Base-by-base conservation (phyloP, 1,140 invertebrate genomes). In the honey bee (Apis mellifera) region DNA sequence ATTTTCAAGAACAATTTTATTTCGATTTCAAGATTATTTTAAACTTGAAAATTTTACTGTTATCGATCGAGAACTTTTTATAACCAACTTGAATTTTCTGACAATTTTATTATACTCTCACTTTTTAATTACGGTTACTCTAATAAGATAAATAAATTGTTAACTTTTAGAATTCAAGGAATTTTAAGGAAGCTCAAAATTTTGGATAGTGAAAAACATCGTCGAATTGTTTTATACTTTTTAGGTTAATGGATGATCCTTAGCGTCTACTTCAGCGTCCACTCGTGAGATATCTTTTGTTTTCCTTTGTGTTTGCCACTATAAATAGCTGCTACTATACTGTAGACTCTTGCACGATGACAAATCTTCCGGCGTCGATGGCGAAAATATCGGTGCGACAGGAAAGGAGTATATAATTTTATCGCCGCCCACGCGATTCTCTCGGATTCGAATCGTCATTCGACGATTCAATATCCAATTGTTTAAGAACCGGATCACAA, bases 301-400 rank as follows among this genome's bases (percentile, higher is more conserved):
- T 69, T 42, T 42, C 32, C n/a, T n/a, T n/a, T 42, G 26, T 15
- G 48, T 19, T 54, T 15, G 11, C 13, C 19, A 21, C 60, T 52
- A 17, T 74, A 65, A 80, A 80, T 65, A 48, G 50, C 59, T 2
- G 17, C 19, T 26, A 42, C 8, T n/a, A 7, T 5, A 7, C 8
- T n/a, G 11, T 5, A 7, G 9, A 5, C 48, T 57, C 15, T 15
- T 9, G n/a, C 15, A 4, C n/a, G 26, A 9, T 2, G 23, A 74
- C 26, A 50, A 55, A 65, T 73, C 32, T 80, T 50, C 1, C 17
- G 2, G 2, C 26, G 59, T 73, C 70, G 70, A 80, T 79, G 78
- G 64, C 78, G 78, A 71, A 60, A 74, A 65, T 19, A 19, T 52
- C n/a, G 59, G 1, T 9, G 69, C 78, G 59, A 73, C 69, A 57